phyloP scores from a whole-genome alignment of 1,140 invertebrate genomes.

The Battus philenor region DNA sequence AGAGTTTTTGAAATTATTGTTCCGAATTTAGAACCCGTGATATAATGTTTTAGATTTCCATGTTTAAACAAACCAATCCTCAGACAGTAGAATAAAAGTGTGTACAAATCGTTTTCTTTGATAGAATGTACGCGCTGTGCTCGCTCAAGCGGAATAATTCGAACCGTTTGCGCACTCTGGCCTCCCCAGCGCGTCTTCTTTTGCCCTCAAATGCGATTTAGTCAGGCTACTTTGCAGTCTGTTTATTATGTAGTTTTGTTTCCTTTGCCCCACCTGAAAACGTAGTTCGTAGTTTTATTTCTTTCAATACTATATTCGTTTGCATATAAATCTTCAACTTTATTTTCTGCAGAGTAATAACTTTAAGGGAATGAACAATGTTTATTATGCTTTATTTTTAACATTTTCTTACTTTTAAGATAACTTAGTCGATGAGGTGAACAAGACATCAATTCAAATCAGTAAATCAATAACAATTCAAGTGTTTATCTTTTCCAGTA shows the following conservation, averaged over 20 bases:
- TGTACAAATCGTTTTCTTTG: constrained; percentile 64
- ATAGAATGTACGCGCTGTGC: constrained; percentile 38
- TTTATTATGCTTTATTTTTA: no score
- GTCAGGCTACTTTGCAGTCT: constrained; percentile 43
- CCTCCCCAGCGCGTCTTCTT: constrained; percentile 28
- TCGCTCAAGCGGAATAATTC: constrained; percentile 51
- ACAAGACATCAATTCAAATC: no score
- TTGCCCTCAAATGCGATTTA: constrained; percentile 58
- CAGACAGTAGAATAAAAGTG: constrained; percentile 40
- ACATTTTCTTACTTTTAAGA: no score
- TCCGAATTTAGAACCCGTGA: no score
- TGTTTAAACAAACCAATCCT: constrained; percentile 17
- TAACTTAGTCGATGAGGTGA: no score
- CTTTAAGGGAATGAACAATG: no score
- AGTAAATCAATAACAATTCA: no score
- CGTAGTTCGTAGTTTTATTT: constrained; percentile 4
- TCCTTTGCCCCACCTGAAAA: constrained; percentile 17
- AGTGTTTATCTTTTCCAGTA: no score
- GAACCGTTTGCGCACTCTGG: constrained; percentile 42
- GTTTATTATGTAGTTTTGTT: constrained; percentile 44
- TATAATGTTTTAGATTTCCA: background rate
- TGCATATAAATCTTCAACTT: background rate
- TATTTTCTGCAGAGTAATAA: no score
- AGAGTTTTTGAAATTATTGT: no score
- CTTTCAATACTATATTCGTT: background rate